Base-by-base conservation (phyloP, 2,797 vertebrate genomes). In the Protosalanx chinensis region DNA sequence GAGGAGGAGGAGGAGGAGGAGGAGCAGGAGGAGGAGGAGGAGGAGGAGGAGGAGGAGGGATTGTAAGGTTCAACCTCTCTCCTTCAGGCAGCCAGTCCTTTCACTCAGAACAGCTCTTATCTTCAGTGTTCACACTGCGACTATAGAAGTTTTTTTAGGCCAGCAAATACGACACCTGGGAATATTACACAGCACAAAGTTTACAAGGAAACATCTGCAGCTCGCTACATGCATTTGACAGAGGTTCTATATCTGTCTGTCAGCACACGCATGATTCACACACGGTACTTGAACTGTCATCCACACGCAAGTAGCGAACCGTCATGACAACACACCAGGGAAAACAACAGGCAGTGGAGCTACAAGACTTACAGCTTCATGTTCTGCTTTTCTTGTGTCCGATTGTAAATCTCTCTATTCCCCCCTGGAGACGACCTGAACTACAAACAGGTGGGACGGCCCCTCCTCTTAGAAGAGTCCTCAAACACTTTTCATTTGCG, bases 151-250 rank as follows among this genome's bases (percentile, higher is more conserved):
- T 29, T 2, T 23, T 68, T 33, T 35, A 4, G 30, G 13, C 29
- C 18, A 15, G 18, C 10, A 27, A 73, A 60, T 13, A 71, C 20
- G 32, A 29, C 65, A 51, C 15, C 41, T 20, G 2, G 33, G 16
- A 71, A 68, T n/a, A 69, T 30, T 68, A 67, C 58, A 49, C n/a
- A 23, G 13, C n/a, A 76, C 60, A 59, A 46, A 41, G 70, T 81
- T 81, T 67, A 76, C 69, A 29, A 6, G 16, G 58, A 10, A 70
- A 72, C 75, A 81, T 72, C 79, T 70, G 62, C 59, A 62, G 61
- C 49, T 61, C 5, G 58, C 32, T 41, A 10, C 61, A 57, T 68
- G 72, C 65, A 68, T 20, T 23, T 8, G 12, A 13, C 6, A 33
- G 0, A 0, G 41, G 20, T 15, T 61, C 71, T 2, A 32, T 46